Percentiles rank a stretch among this genome's conserved stretches.
Evolutionary conservation across 64 coral and sea anemone species (phyloP).

Genomic region (Catalaphyllia jardinei): DNA sequence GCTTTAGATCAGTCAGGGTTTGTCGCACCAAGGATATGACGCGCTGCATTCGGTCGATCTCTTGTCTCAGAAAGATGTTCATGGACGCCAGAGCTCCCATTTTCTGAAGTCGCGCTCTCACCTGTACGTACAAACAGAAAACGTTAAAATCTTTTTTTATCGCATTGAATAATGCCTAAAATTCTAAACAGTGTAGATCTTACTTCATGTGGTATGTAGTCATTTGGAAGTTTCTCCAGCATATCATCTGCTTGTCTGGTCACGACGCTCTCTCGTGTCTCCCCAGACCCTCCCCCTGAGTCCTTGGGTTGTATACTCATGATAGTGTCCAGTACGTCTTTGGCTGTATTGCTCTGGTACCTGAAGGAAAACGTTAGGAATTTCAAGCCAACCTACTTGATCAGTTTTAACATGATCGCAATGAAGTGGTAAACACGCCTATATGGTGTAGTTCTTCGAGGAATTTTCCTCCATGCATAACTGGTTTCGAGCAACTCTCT

Average conservation of each 20-base stretch:
- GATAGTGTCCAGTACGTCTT: slow-evolving; percentile 94
- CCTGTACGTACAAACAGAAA: slow-evolving; percentile 40
- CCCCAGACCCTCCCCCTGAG: slow-evolving; percentile 88
- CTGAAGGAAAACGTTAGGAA: slow-evolving; percentile 35
- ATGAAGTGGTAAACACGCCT: no score
- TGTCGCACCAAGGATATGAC: slow-evolving; percentile 86
- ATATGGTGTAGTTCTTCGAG: no score
- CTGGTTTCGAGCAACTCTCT: no score
- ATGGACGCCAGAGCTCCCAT: slow-evolving; percentile 96
- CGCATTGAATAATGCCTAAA: background rate
- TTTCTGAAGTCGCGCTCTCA: slow-evolving; percentile 87
- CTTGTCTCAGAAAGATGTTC: slow-evolving; percentile 98
- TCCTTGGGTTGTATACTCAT: slow-evolving; percentile 99
- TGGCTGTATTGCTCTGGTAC: slow-evolving; percentile 94
- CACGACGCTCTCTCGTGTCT: slow-evolving; percentile 95
- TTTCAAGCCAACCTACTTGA: no score
- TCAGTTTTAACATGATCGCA: no score
- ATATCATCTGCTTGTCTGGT: slow-evolving; percentile 89
- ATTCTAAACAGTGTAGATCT: background rate
- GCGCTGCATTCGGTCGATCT: slow-evolving; percentile 97
- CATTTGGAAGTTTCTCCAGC: slow-evolving; percentile 95
- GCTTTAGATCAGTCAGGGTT: slow-evolving; percentile 89
- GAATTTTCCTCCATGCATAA: no score
- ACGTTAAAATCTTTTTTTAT: background rate
- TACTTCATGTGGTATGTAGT: slow-evolving; percentile 98